Evolutionary conservation across 2,888 invertebrate genomes (phyloP).

Genomic region (Eilema griseolum): DNA sequence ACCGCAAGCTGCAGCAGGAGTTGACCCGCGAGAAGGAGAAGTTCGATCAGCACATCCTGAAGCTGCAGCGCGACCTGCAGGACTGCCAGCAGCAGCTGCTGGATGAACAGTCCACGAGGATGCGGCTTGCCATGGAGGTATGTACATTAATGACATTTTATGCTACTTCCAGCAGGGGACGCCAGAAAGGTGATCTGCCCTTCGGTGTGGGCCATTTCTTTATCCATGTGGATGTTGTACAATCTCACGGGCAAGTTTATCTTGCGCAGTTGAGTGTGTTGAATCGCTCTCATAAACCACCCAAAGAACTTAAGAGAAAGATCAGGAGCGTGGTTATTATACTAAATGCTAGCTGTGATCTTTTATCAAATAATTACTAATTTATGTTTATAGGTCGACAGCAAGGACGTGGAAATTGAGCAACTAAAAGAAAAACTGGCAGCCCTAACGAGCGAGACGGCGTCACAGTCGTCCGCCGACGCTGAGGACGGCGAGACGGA

Average conservation of each 20-base stretch:
- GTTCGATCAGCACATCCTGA: conserved; percentile 94
- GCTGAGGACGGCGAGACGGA: conserved; percentile 93
- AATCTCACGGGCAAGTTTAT: too few relatives aligned
- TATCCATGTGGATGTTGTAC: too few relatives aligned
- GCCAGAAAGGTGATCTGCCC: too few relatives aligned
- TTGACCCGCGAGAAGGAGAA: conserved; percentile 97
- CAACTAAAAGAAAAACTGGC: conserved; percentile 95
- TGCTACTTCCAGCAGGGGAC: too few relatives aligned
- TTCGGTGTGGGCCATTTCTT: too few relatives aligned
- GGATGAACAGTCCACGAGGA: conserved; percentile 90
- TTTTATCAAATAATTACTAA: background rate
- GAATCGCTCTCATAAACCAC: too few relatives aligned
- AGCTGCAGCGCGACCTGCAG: conserved; percentile 94
- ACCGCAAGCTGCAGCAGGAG: conserved; percentile 97
- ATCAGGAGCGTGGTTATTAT: too few relatives aligned
- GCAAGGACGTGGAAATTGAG: conserved; percentile 98
- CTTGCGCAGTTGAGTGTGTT: too few relatives aligned
- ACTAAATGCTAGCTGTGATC: too few relatives aligned
- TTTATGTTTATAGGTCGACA: conserved; percentile 88
- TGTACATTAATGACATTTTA: too few relatives aligned
- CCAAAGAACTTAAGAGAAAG: too few relatives aligned
- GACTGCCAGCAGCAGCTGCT: conserved; percentile 93
- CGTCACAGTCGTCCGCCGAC: conserved; percentile 96
- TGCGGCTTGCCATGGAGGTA: conserved; percentile 96
- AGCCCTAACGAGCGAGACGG: conserved; percentile 93